These are phyloP conservation scores for Philypnodon macrostomus DNA, from an alignment of 2,797 vertebrate genomes.

Conservation along the genomic window DNA sequence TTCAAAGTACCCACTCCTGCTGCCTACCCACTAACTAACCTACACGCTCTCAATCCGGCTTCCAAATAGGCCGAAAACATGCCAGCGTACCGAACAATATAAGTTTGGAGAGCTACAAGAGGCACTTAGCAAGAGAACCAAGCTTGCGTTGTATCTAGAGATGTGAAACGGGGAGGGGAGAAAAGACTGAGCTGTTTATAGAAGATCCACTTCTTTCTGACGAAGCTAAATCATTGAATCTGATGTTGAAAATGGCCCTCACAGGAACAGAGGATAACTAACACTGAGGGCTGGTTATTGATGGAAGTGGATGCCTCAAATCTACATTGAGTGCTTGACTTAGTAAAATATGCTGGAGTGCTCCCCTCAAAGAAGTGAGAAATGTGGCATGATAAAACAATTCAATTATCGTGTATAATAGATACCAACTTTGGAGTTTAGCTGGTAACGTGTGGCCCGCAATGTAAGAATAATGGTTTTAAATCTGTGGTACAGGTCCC, in stretches of 20 bases:
- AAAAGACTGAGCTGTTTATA: conserved; percentile 62
- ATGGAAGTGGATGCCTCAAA: conserved; percentile 56
- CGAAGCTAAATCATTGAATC: conserved; percentile 55
- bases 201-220: conserved; percentile 71
- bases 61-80: conserved; percentile 49
- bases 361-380: conserved; percentile 41
- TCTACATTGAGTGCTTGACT: conserved; percentile 45
- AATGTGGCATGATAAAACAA: conserved; percentile 15
- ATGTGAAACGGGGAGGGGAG: conserved; percentile 31
- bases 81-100: conserved; percentile 54
- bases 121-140: conserved; percentile 57
- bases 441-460: too few relatives aligned
- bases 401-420: too few relatives aligned
- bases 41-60: conserved; percentile 59
- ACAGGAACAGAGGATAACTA: conserved; percentile 54
- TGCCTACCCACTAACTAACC: conserved; percentile 68
- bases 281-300: conserved; percentile 55
- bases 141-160: conserved; percentile 47
- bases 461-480: too few relatives aligned
- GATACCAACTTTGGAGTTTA: too few relatives aligned
- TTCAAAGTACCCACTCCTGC: conserved; percentile 60
- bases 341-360: conserved; percentile 37
- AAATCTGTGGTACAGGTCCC: too few relatives aligned
- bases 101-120: conserved; percentile 65
- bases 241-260: conserved; percentile 45